These are phyloP conservation scores for Apantesis nais DNA, from an alignment of 2,888 invertebrate species.

Conservation along the genomic window DNA sequence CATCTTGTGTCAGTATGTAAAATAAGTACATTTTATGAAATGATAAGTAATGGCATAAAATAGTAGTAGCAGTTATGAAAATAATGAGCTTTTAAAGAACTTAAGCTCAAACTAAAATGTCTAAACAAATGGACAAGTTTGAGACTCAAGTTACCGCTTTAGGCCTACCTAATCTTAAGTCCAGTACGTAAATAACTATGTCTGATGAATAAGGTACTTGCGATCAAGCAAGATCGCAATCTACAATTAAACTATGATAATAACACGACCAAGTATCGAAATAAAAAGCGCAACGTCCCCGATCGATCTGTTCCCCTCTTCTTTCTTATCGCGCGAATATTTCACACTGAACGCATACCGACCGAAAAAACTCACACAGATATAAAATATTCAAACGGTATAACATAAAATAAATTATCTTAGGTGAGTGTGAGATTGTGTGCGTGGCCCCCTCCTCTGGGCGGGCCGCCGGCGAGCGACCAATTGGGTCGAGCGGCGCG, in stretches of 20 bases:
- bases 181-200: too few relatives aligned
- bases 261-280: slow-evolving; percentile 69
- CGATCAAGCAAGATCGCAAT: slow-evolving; percentile 17
- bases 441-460: slow-evolving; percentile 82
- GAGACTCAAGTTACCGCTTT: neutral
- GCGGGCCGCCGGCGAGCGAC: slow-evolving; percentile 75
- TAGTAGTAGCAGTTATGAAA: too few relatives aligned
- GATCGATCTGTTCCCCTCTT: slow-evolving; percentile 85
- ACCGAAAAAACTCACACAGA: slow-evolving; percentile 85
- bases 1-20: neutral
- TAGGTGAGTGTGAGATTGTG: slow-evolving; percentile 81
- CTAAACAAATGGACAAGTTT: neutral
- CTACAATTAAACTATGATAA: slow-evolving; percentile 72
- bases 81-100: too few relatives aligned
- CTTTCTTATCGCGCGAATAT: slow-evolving; percentile 86
- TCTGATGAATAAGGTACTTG: neutral
- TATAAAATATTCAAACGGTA: slow-evolving; percentile 86
- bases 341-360: slow-evolving; percentile 85
- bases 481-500: slow-evolving; percentile 86
- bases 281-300: slow-evolving; percentile 83
- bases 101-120: too few relatives aligned
- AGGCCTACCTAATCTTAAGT: neutral
- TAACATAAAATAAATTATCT: slow-evolving; percentile 86
- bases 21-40: neutral
- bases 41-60: too few relatives aligned